Evolutionary conservation across 2,113 vertebrate species (phyloP), one percentile per base, ranked within the genome.

Genomic region (Nibea coibor): DNA sequence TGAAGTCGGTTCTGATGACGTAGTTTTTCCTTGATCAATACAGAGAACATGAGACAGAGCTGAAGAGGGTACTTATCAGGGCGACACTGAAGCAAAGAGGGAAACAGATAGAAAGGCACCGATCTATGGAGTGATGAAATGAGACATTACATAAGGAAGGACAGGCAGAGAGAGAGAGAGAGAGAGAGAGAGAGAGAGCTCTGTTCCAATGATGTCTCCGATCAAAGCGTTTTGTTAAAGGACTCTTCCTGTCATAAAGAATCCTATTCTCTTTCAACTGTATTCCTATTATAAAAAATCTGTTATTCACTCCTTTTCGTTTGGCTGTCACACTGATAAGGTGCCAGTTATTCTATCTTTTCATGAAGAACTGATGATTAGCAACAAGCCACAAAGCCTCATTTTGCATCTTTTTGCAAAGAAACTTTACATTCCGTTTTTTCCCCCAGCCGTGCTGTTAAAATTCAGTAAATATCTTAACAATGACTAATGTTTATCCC

Each of bases 191-290:
- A 70, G 74, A 61, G 14, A 51, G 54, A 3, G 28, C 56, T 53
- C 50, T 31, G 70, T 79, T 89, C 53, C 72, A 51, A 5, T 69
- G 39, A 57, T 63, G 69, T 22, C 61, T 50, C 51, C 71, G 72
- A 87, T 92, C 70, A 91, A 87, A 90, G 89, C 56, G 19, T 72
- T 91, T 79, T 80, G 74, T 83, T 70, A 72, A 81, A 87, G 81
- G 75, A 54, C 24, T 57, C 24, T 57, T 81, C 66, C 71, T 79
- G 82, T 75, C 80, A 84, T 31, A 24, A 78, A 45, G 43, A 28
- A 66, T 72, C 47, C 4, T 28, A 57, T 85, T 79, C 42, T 69
- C 59, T 69, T 89, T 80, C 70, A 87, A 67, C 82, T 39, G 22
- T 72, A 24, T 59, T 84, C 47, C 54, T 65, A 64, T 83, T 68